Percentiles rank a stretch among this genome's conserved stretches.
These are phyloP conservation scores for Drosophila pachea DNA, from an alignment of 1,140 invertebrate genomes.

Conservation along the genomic window DNA sequence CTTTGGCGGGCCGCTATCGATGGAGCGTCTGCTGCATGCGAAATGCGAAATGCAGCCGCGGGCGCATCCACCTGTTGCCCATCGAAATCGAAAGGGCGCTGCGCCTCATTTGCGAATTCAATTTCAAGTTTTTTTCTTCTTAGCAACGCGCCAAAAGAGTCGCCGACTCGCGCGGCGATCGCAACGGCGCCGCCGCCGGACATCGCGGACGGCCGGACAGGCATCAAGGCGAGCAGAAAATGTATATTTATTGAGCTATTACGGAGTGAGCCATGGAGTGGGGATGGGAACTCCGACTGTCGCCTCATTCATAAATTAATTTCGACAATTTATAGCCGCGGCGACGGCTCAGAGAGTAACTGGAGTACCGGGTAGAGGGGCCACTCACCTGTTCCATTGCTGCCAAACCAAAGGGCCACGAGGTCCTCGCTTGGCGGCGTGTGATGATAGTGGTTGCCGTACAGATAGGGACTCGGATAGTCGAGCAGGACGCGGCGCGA, in stretches of 20 bases:
- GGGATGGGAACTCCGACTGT: constrained; percentile 38
- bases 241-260: constrained; percentile 75
- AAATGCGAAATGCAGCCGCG: constrained; percentile 1
- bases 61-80: constrained; percentile 58
- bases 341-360: constrained; percentile 58
- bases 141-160: constrained; percentile 68
- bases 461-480: constrained; percentile 79
- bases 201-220: constrained; percentile 45
- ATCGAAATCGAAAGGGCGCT: constrained; percentile 59
- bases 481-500: constrained; percentile 77
- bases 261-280: constrained; percentile 8
- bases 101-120: constrained; percentile 72
- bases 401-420: constrained; percentile 81
- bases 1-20: constrained; percentile 64
- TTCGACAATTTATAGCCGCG: constrained; percentile 68
- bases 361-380: background rate
- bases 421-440: constrained; percentile 80
- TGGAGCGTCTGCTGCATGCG: constrained; percentile 52
- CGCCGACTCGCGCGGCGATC: constrained; percentile 17
- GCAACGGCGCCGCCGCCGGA: constrained; percentile 52
- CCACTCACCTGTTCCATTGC: constrained; percentile 79
- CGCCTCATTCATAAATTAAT: constrained; percentile 74
- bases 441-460: constrained; percentile 78
- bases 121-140: constrained; percentile 74
- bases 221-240: constrained; percentile 68